Conservation (phyloP, 2,888 invertebrate genomes). For the Oscheius sp. region DNA sequence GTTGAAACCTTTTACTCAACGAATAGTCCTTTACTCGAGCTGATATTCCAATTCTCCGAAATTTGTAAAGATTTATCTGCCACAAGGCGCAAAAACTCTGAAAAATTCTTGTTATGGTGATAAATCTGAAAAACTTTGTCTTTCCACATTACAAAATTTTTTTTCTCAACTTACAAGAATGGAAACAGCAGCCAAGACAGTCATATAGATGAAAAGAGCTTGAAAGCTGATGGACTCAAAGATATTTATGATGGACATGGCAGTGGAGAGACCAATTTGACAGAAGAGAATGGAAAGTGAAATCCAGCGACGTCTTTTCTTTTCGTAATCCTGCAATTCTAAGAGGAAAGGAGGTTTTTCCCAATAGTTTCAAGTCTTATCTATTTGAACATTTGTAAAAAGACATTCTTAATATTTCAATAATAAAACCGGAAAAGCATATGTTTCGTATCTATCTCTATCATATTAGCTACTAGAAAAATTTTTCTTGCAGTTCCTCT, state of each 20-base stretch:
- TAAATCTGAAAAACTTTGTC: no score
- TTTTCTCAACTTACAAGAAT: neutral
- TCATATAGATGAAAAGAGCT: slow-evolving; percentile 10
- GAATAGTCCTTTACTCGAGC: slow-evolving; percentile 11
- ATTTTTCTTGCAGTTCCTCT: no score
- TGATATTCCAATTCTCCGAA: slow-evolving; percentile 1
- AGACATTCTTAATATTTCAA: no score
- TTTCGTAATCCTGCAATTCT: slow-evolving; percentile 8
- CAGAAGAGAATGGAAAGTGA: neutral
- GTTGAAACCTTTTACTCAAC: slow-evolving; percentile 12
- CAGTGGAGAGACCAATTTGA: slow-evolving; percentile 1
- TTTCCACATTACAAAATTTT: neutral
- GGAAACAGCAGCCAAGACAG: neutral
- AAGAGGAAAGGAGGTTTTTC: no score
- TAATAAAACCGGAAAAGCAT: neutral
- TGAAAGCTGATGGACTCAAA: neutral
- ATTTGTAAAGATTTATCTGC: neutral
- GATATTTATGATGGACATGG: neutral
- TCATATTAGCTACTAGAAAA: no score
- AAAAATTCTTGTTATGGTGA: no score
- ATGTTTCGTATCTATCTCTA: no score
- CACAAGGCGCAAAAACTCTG: neutral
- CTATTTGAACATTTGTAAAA: no score
- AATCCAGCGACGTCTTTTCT: slow-evolving; percentile 6
- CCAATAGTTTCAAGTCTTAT: no score